Percentiles rank a stretch among this genome's conserved stretches.
Evolutionary conservation across 2,888 invertebrate species (phyloP).

Genomic region (Spilosoma lubricipeda): DNA sequence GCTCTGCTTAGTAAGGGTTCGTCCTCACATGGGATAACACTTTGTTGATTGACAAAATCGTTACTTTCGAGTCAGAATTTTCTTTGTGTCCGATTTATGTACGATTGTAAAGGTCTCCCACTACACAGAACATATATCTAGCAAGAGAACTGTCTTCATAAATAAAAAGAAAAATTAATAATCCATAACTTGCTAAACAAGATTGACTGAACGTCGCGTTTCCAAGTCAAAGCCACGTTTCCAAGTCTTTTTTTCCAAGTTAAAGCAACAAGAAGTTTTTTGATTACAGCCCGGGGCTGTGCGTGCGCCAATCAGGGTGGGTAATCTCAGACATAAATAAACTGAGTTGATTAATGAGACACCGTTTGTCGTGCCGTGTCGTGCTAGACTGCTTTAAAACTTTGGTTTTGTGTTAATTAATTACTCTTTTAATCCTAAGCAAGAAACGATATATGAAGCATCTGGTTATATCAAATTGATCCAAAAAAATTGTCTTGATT

Average conservation of each 20-base stretch:
- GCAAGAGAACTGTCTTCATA: no score
- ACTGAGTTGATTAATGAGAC: slow-evolving; percentile 41
- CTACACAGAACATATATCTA: no score
- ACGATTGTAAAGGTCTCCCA: background rate
- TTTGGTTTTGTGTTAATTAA: slow-evolving; percentile 25
- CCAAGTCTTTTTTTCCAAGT: slow-evolving; percentile 6
- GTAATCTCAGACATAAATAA: slow-evolving; percentile 43
- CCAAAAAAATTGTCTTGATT: no score
- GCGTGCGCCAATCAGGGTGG: slow-evolving; percentile 24
- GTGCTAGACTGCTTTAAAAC: background rate
- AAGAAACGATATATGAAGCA: background rate
- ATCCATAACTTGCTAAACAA: background rate
- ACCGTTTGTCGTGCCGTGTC: slow-evolving; percentile 29
- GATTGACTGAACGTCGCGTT: slow-evolving; percentile 4
- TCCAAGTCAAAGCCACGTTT: background rate
- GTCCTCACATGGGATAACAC: no score
- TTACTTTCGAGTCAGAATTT: no score
- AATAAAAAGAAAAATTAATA: background rate
- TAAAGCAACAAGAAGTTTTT: slow-evolving; percentile 26
- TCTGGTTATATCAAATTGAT: no score
- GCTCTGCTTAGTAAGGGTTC: no score
- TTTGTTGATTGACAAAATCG: no score
- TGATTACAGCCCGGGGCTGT: slow-evolving; percentile 31
- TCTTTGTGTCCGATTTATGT: no score
- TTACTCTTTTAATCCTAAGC: slow-evolving; percentile 20